Conservation (phyloP, 2,797 vertebrate species). For the Esox masquinongy region DNA sequence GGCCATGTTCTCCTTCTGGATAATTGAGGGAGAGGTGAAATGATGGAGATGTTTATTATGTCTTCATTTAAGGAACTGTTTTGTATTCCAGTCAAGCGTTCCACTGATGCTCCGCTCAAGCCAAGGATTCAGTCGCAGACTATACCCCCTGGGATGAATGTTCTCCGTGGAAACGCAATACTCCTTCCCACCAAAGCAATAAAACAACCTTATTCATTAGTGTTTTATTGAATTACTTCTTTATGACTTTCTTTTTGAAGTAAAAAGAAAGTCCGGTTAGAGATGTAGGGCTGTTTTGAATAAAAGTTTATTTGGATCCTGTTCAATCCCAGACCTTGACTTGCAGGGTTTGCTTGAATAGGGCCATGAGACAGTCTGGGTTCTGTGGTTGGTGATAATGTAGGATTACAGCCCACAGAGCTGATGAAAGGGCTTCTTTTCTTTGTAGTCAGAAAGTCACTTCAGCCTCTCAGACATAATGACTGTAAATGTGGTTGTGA, state of each 20-base stretch:
- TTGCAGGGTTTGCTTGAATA: not conserved
- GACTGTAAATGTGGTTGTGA: not conserved
- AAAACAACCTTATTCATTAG: not conserved
- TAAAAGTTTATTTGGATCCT: not conserved
- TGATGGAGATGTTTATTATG: not conserved
- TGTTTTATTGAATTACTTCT: not conserved
- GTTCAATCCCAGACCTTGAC: not conserved
- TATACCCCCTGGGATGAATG: not conserved
- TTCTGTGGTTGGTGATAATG: not conserved
- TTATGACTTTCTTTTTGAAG: not conserved
- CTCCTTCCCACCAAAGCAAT: not conserved
- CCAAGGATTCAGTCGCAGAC: constrained; percentile 2
- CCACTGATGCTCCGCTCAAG: not conserved
- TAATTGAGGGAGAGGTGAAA: not conserved
- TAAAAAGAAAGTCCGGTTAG: not conserved
- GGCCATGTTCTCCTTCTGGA: not conserved
- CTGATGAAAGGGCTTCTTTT: not conserved
- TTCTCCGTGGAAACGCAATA: not conserved
- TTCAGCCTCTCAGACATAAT: not conserved
- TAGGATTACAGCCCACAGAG: not conserved
- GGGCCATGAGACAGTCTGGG: not conserved
- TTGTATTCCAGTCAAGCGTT: constrained; percentile 9
- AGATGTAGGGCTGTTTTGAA: not conserved
- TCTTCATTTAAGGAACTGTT: not conserved
- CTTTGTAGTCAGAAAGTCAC: not conserved